Base-by-base conservation (phyloP, 2,888 invertebrate genomes). In the Hemicrepidius hirtus region DNA sequence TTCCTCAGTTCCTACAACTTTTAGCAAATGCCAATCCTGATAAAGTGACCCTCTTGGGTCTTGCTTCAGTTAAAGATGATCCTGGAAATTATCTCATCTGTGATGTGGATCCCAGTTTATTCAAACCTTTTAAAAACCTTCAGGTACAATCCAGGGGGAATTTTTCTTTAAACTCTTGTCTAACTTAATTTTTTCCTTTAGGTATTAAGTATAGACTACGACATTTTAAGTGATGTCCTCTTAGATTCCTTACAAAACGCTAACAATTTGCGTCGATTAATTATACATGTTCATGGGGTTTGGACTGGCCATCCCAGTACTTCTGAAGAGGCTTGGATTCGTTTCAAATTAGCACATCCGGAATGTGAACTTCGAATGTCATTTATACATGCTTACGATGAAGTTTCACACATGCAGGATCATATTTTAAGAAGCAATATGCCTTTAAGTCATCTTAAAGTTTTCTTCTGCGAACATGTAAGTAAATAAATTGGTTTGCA, bases 31-130 rank as follows among this genome's bases (percentile, higher is more conserved):
- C 85, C 60, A 86, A 86, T 74, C 87, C 91, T 55, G 87, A 89
- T 77, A 89, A 90, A 71, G 83, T 94, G 59, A 88, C 89, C 71
- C 88, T 90, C 75, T 87, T 94, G 49, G 92, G 93, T 79, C 86
- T 94, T 78, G 92, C 93, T 76, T 92, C 93, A 62, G 90, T 94
- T 32, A 94, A 93, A 85, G 92, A 92, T 83, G 92, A 93, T 87
- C 92, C 93, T 69, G 90, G 91, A 80, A 88, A 90, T 80, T 93
- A 93, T 85, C 88, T 89, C 62, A 86, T 89, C 57, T 84, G 88
- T 32, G 87, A 89, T 77, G 87, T 92, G 73, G 87, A 91, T 80
- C 87, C 90, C 63, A 84, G 87, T 62, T 84, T 90, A 74, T 89
- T 94, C 78, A 87, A 87, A 76, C 88, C 89, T 63, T 93, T 93